Evolutionary conservation across 1,140 invertebrate species (phyloP).

Genomic region (Leptinotarsa lineolata): DNA sequence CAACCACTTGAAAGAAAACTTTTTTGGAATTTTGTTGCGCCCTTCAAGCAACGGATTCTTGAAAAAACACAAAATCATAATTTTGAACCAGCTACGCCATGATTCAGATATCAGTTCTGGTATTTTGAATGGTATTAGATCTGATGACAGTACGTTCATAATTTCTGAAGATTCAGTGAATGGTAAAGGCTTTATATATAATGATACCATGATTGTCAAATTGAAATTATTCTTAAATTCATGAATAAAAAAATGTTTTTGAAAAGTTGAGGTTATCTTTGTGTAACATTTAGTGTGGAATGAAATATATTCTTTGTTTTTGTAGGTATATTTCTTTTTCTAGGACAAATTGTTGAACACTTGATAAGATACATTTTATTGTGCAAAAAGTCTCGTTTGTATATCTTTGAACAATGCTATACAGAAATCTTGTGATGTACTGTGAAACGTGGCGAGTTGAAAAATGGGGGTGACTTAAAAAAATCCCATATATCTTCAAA

Average conservation of each 20-base stretch:
- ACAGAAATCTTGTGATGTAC: no score
- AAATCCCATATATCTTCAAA: no score
- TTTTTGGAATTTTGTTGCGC: constrained; percentile 38
- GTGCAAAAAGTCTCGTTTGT: no score
- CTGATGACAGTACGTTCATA: constrained; percentile 36
- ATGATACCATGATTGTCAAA: constrained; percentile 38
- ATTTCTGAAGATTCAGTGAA: constrained; percentile 32
- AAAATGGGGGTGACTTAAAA: no score
- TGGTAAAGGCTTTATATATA: constrained; percentile 32
- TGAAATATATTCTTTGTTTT: no score
- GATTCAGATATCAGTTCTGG: constrained; percentile 35
- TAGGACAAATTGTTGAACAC: no score
- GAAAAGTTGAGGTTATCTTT: no score
- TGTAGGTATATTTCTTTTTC: no score
- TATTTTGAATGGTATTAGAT: constrained; percentile 35
- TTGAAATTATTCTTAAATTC: constrained; percentile 42
- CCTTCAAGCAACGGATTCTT: constrained; percentile 39
- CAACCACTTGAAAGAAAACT: constrained; percentile 33
- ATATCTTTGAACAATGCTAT: no score
- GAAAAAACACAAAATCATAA: constrained; percentile 41
- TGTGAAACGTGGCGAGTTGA: no score
- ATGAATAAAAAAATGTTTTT: constrained; percentile 22
- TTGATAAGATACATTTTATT: no score
- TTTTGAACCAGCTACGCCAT: constrained; percentile 37
- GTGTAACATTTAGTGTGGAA: no score